A percentile compares a stretch with the other conserved stretches of the same genome.
These are phyloP conservation scores for Pediacus dermestoides DNA, from an alignment of 2,888 invertebrate species.

Conservation along the genomic window DNA sequence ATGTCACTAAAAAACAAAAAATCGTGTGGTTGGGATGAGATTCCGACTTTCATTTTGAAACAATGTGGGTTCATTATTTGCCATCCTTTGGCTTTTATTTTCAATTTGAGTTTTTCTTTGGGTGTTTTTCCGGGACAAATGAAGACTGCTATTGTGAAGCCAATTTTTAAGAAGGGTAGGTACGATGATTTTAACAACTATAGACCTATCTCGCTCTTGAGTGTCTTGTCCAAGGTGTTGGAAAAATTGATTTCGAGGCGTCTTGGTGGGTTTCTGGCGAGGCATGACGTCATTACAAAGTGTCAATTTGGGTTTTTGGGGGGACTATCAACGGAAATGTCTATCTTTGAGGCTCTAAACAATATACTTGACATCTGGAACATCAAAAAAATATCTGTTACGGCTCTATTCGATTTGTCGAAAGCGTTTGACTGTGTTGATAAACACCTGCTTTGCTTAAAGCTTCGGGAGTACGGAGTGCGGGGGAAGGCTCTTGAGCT, in stretches of 20 bases:
- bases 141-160: neutral
- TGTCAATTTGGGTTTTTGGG: neutral
- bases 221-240: neutral
- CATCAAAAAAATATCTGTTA: neutral
- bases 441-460: neutral
- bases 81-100: neutral
- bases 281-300: neutral
- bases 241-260: neutral
- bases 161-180: neutral
- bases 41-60: neutral
- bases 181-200: neutral
- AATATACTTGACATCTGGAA: neutral
- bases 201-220: neutral
- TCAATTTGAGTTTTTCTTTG: neutral
- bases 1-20: neutral
- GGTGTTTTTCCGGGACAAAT: neutral
- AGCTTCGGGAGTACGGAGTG: neutral
- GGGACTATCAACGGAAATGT: neutral
- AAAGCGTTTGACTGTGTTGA: conserved; percentile 2
- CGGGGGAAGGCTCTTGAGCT: neutral
- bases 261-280: neutral
- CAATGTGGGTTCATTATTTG: neutral
- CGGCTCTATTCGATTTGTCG: neutral
- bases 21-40: neutral
- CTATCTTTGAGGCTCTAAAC: neutral